phyloP scores from a whole-genome alignment of 2,888 invertebrate species.

The Ptilodon capucinus region DNA sequence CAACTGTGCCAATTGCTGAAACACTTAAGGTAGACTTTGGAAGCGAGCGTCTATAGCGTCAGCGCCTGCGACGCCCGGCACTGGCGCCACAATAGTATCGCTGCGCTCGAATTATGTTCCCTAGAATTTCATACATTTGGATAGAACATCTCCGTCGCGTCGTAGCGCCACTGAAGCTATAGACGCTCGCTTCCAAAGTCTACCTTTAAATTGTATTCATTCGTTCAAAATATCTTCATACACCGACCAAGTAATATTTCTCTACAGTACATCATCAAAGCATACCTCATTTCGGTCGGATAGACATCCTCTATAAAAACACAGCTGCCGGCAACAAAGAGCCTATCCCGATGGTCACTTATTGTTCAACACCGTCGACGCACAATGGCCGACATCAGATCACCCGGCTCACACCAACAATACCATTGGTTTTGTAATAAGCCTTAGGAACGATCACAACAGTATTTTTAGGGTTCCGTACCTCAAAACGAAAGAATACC shows the following conservation, averaged over 20 bases:
- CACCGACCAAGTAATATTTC: background rate
- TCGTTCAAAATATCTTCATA: background rate
- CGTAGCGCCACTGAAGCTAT: too few relatives aligned
- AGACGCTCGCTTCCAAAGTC: too few relatives aligned
- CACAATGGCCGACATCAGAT: slow-evolving; percentile 72
- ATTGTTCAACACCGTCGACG: slow-evolving; percentile 67
- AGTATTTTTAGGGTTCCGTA: slow-evolving; percentile 43
- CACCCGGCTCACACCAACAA: slow-evolving; percentile 64
- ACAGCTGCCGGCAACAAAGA: slow-evolving; percentile 72
- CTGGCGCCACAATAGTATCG: too few relatives aligned
- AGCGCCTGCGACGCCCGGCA: too few relatives aligned
- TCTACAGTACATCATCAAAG: slow-evolving; percentile 25
- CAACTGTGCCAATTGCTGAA: too few relatives aligned
- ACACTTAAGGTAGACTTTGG: too few relatives aligned
- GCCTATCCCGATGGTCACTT: slow-evolving; percentile 69
- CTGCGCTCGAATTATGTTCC: too few relatives aligned
- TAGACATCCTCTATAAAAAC: slow-evolving; percentile 66
- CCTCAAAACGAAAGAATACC: too few relatives aligned
- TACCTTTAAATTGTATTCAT: too few relatives aligned
- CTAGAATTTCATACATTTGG: too few relatives aligned
- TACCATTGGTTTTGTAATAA: slow-evolving; percentile 66
- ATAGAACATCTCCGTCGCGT: too few relatives aligned
- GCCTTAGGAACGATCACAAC: slow-evolving; percentile 56
- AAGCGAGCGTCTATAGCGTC: too few relatives aligned
- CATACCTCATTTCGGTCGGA: slow-evolving; percentile 54